These are phyloP conservation scores for Elaphurus davidianus DNA, from an alignment of 2,113 vertebrate genomes.

Conservation along the genomic window DNA sequence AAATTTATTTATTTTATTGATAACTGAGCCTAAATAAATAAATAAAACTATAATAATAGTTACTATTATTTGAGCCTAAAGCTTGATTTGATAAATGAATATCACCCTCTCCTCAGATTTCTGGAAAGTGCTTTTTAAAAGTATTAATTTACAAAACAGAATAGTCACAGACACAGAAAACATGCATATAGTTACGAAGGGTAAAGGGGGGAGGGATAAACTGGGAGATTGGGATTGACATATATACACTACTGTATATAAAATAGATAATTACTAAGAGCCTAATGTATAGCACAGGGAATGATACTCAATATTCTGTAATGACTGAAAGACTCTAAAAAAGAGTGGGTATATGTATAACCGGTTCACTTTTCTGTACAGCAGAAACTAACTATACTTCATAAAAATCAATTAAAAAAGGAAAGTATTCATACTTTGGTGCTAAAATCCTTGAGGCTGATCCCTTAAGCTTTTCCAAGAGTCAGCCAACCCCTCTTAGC, in stretches of 20 bases:
- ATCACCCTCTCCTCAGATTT: background rate
- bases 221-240: background rate
- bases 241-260: background rate
- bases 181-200: background rate
- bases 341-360: background rate
- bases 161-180: background rate
- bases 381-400: background rate
- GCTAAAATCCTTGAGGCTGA: background rate
- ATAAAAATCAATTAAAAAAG: background rate
- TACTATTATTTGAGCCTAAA: background rate
- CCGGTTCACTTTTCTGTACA: background rate
- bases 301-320: background rate
- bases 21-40: background rate
- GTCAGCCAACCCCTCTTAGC: background rate
- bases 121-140: background rate
- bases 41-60: background rate
- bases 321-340: background rate
- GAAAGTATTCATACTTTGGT: background rate
- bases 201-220: background rate
- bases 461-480: background rate
- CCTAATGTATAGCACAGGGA: background rate
- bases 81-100: background rate
- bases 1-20: background rate
- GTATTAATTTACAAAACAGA: background rate
- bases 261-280: background rate